Evolutionary conservation across 2,113 vertebrate species (phyloP), one percentile per base, ranked within the genome.

Genomic region (Elgaria multicarinata): DNA sequence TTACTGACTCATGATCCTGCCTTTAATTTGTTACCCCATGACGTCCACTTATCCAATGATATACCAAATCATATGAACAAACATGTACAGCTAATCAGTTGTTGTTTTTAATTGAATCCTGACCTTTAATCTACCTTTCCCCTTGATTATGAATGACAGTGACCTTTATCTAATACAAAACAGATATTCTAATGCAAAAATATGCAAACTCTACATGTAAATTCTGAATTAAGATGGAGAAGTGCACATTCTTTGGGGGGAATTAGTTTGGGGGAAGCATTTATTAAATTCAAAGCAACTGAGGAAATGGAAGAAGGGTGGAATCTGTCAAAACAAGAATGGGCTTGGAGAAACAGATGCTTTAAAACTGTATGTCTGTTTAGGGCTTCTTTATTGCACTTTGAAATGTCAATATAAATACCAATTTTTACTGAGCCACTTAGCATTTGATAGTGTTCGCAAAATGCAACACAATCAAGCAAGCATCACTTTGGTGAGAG

Each of bases 131-230:
- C 94, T 93, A 96, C 96, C 95, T 97, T 97, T 96, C 88, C 95
- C 95, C 96, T 97, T 98, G 97, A 97, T 98, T 98, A 96, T 97
- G 97, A 98, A 98, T 97, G 97, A 97, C 96, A 97, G 97, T 97
- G 97, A 98, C 97, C 97, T 98, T 98, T 98, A 96, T 96, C 94
- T 97, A 97, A 97, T 97, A 97, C 97, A 97, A 97, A 97, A 95
- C 93, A 97, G 96, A 97, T 91, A 96, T 94, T 96, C 95, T 96
- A 95, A 97, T 97, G 96, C 96, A 97, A 97, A 97, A 97, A 97
- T 97, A 98, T 98, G 97, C 97, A 97, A 97, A 97, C 95, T 96
- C 97, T 95, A 96, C 96, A 97, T 97, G 97, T 96, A 98, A 97
- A 97, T 97, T 97, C 92, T 95, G 96, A 97, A 97, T 97, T 97